Conservation (phyloP, 2,113 vertebrate species). For the Periophthalmus modestus region DNA sequence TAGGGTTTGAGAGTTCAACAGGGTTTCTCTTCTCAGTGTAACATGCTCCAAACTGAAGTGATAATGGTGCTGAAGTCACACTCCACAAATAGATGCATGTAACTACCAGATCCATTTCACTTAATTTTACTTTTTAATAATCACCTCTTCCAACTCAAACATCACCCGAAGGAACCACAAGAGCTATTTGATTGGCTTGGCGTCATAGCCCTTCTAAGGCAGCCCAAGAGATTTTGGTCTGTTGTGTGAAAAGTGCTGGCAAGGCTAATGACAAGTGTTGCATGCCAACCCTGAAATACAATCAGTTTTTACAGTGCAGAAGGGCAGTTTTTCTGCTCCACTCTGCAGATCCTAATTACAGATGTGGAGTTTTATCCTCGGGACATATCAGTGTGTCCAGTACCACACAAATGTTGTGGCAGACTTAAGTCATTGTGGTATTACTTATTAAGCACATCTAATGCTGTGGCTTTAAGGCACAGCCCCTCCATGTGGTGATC, state of each 20-base stretch:
- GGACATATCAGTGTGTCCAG: slow-evolving; percentile 47
- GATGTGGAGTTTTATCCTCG: slow-evolving; percentile 48
- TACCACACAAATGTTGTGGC: slow-evolving; percentile 36
- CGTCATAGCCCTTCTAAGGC: slow-evolving; percentile 16
- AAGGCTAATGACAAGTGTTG: slow-evolving; percentile 29
- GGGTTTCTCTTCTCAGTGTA: slow-evolving; percentile 39
- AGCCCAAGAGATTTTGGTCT: slow-evolving; percentile 45
- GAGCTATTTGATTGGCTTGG: slow-evolving; percentile 41
- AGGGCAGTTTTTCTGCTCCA: slow-evolving; percentile 29
- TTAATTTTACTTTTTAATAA: slow-evolving; percentile 32
- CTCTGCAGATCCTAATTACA: slow-evolving; percentile 59
- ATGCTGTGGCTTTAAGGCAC: slow-evolving; percentile 13
- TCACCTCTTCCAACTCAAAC: slow-evolving; percentile 48
- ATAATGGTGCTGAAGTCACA: slow-evolving; percentile 31
- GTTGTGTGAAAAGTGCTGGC: slow-evolving; percentile 54
- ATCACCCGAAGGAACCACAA: slow-evolving; percentile 46
- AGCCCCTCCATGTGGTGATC: slow-evolving; percentile 16
- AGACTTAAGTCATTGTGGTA: slow-evolving; percentile 28
- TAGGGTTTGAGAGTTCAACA: slow-evolving; percentile 18
- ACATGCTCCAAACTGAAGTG: slow-evolving; percentile 38
- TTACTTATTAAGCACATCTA: slow-evolving; percentile 37
- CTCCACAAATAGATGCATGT: slow-evolving; percentile 32
- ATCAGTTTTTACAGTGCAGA: slow-evolving; percentile 38
- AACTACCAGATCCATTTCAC: slow-evolving; percentile 38
- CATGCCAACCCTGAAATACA: slow-evolving; percentile 56